Evolutionary conservation across 2,797 vertebrate genomes (phyloP).

Genomic region (Smutsia temminckii): DNA sequence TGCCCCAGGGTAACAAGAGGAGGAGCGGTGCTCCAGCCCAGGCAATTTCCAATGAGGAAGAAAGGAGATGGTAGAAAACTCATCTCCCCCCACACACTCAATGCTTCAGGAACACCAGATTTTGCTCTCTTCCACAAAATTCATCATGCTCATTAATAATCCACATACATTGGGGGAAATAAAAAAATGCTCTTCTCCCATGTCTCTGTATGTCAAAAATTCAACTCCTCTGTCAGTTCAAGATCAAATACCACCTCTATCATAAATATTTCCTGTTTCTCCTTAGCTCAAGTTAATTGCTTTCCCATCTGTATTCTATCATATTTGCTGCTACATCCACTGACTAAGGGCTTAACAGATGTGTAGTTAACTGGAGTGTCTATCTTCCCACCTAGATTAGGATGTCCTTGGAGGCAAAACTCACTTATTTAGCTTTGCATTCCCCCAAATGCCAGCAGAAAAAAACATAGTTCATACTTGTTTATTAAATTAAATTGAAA

Average conservation of each 20-base stretch:
- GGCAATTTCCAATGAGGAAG: neutral
- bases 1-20: neutral
- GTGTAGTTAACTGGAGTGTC: neutral
- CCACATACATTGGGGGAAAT: neutral
- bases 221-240: neutral
- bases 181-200: neutral
- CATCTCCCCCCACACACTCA: neutral
- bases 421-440: neutral
- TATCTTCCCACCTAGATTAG: neutral
- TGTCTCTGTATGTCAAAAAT: neutral
- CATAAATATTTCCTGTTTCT: neutral
- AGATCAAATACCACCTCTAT: neutral
- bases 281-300: neutral
- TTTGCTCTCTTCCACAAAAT: neutral
- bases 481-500: slow-evolving; percentile 38
- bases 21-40: neutral
- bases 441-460: neutral
- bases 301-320: neutral
- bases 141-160: neutral
- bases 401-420: neutral
- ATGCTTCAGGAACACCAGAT: neutral
- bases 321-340: neutral
- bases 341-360: neutral
- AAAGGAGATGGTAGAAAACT: neutral
- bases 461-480: neutral